Evolutionary conservation across 1,140 invertebrate species (phyloP).

Genomic region (Apis laboriosa): DNA sequence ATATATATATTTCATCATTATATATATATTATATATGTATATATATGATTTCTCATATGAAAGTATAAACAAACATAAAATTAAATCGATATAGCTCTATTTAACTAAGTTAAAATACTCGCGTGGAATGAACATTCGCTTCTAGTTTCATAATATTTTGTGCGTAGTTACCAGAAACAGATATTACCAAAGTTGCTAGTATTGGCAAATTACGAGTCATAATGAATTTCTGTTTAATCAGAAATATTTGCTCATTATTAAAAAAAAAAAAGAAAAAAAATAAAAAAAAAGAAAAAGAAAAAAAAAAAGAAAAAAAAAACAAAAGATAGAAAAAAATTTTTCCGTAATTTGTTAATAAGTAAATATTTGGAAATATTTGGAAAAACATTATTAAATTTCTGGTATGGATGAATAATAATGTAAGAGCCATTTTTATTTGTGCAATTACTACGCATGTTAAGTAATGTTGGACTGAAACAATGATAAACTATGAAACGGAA

Average conservation of each 20-base stretch:
- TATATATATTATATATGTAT: background rate
- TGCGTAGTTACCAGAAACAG: slow-evolving; percentile 44
- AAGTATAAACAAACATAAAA: background rate
- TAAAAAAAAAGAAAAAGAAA: background rate
- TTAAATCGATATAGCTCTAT: slow-evolving; percentile 7
- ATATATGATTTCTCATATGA: slow-evolving; percentile 10
- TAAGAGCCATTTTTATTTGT: slow-evolving; percentile 40
- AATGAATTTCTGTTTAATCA: slow-evolving; percentile 4
- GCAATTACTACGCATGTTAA: slow-evolving; percentile 39
- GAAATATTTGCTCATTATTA: slow-evolving; percentile 8
- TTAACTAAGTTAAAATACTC: slow-evolving; percentile 34
- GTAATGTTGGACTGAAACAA: slow-evolving; percentile 47
- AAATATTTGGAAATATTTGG: slow-evolving; percentile 4
- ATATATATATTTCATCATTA: background rate
- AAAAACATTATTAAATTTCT: background rate
- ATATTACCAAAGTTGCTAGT: slow-evolving; percentile 44
- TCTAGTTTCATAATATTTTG: slow-evolving; percentile 31
- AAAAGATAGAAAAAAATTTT: background rate
- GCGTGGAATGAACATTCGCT: slow-evolving; percentile 29
- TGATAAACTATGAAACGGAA: slow-evolving; percentile 32
- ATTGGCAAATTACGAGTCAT: slow-evolving; percentile 31
- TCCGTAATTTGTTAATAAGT: background rate
- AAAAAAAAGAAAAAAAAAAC: background rate
- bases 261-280: background rate
- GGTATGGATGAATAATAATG: background rate